Conservation (phyloP, 64 coral and sea anemone genomes). For the Porites australiensis region DNA sequence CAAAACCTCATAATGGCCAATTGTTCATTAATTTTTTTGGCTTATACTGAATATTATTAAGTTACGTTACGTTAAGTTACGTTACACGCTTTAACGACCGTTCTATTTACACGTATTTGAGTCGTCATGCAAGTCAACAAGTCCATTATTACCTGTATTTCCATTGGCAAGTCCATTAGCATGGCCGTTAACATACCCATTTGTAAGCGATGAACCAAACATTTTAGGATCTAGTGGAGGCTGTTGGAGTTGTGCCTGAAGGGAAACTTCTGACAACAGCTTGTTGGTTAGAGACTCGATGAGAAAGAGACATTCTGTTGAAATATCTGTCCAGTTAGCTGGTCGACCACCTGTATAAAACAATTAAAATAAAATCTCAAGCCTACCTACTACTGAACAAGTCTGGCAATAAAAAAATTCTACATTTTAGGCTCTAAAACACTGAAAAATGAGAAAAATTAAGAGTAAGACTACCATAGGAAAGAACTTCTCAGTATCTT, state of each 20-base stretch:
- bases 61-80: too few species aligned
- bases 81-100: too few species aligned
- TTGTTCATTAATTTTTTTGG: too few species aligned
- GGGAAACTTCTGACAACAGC: slow-evolving; percentile 56
- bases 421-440: too few species aligned
- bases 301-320: slow-evolving; percentile 79
- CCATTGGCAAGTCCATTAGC: slow-evolving; percentile 8
- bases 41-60: too few species aligned
- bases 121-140: neutral
- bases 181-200: neutral
- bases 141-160: neutral
- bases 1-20: too few species aligned
- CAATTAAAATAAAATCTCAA: neutral
- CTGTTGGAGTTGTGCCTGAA: slow-evolving; percentile 71
- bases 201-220: neutral
- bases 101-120: too few species aligned
- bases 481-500: too few species aligned
- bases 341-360: slow-evolving; percentile 74
- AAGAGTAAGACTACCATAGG: too few species aligned
- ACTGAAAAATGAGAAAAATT: too few species aligned
- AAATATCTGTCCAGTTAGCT: slow-evolving; percentile 76
- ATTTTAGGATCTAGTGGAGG: slow-evolving; percentile 39
- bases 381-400: too few species aligned
- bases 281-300: slow-evolving; percentile 65
- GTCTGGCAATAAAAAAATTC: too few species aligned